Percentiles rank a stretch among this genome's conserved stretches.
Evolutionary conservation across 2,797 vertebrate species (phyloP).

Genomic region (Perdix hodgsoniae): DNA sequence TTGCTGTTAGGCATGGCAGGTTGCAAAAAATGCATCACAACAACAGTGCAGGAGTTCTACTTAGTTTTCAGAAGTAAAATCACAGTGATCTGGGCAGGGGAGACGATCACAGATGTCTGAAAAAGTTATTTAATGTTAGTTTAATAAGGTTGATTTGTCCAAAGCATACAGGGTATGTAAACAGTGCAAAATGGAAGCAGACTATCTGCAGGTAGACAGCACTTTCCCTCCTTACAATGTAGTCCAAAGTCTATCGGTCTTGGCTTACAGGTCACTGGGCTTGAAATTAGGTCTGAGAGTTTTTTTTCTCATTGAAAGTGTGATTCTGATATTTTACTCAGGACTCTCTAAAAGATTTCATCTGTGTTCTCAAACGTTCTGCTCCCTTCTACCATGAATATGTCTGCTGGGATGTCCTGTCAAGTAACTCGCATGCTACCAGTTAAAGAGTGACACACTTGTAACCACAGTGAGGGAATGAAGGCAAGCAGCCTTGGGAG

Average conservation of each 20-base stretch:
- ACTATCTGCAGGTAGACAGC: neutral
- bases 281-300: neutral
- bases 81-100: fast-evolving
- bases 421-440: neutral
- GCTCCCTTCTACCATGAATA: neutral
- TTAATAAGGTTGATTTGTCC: neutral
- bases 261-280: neutral
- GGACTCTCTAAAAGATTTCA: neutral
- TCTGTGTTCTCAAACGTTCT: neutral
- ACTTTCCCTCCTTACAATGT: neutral
- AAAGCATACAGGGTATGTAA: neutral
- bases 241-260: neutral
- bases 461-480: neutral
- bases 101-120: neutral
- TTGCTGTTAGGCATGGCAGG: neutral
- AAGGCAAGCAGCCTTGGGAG: neutral
- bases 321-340: neutral
- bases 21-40: neutral
- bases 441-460: neutral
- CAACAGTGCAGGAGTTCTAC: neutral
- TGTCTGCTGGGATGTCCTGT: neutral
- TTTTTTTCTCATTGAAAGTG: neutral
- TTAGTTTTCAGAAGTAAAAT: neutral
- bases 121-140: neutral
- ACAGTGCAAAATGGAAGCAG: neutral